Percentiles rank a stretch among this genome's conserved stretches.
Evolutionary conservation across 2,113 vertebrate genomes (phyloP).

Genomic region (Dolichallabes microphthalmus): DNA sequence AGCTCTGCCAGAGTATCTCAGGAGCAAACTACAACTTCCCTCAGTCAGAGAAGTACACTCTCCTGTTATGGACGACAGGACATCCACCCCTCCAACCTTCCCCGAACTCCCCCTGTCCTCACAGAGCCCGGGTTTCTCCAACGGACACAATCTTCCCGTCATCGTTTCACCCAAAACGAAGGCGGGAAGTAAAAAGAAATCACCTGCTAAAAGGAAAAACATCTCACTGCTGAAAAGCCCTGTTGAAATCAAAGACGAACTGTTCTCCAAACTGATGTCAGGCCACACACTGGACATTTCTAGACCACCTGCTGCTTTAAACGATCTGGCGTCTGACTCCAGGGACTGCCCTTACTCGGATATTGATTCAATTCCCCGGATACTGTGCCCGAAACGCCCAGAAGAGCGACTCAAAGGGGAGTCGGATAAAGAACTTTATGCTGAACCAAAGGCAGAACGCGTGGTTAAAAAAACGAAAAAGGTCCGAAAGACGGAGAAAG

Average conservation of each 20-base stretch:
- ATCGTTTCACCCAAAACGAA: conserved; percentile 48
- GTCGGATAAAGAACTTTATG: conserved; percentile 10
- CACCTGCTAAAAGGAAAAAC: conserved; percentile 67
- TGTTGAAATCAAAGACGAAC: conserved; percentile 61
- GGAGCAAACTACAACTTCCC: conserved; percentile 54
- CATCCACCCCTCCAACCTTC: conserved; percentile 41
- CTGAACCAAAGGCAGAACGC: conserved; percentile 33
- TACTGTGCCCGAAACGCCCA: conserved; percentile 69
- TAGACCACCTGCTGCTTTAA: conserved; percentile 44
- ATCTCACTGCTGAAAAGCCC: conserved; percentile 63
- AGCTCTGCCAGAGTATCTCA: conserved; percentile 73
- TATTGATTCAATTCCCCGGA: conserved; percentile 69
- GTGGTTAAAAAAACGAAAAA: neutral
- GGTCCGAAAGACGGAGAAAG: conserved; percentile 25
- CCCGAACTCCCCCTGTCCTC: conserved; percentile 42
- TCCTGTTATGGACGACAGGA: conserved; percentile 52
- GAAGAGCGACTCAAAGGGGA: conserved; percentile 43
- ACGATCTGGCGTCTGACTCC: conserved; percentile 57
- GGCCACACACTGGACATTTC: conserved; percentile 8
- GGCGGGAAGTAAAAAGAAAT: conserved; percentile 59
- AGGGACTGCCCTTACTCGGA: conserved; percentile 69
- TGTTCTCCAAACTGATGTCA: conserved; percentile 52
- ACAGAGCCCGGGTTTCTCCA: conserved; percentile 40
- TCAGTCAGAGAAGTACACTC: conserved; percentile 49
- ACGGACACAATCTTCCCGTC: conserved; percentile 51